Evolutionary conservation across 2,797 vertebrate species (phyloP).

Genomic region (Kryptopterus vitreolus): DNA sequence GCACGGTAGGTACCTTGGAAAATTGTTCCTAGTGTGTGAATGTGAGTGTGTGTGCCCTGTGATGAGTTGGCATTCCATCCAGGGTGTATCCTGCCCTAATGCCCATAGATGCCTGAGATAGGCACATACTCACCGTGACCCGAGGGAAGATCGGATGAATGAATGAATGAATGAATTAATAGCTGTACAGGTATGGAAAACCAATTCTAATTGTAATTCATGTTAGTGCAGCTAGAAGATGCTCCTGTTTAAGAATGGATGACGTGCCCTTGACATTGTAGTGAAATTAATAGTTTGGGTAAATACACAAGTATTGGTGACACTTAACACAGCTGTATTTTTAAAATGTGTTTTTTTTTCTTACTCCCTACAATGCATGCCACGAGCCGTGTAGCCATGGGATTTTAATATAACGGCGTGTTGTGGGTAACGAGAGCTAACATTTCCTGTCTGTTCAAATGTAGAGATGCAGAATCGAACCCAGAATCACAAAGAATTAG

Average conservation of each 20-base stretch:
- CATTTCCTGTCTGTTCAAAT: conserved; percentile 1
- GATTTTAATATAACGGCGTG: not conserved
- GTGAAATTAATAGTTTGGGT: not conserved
- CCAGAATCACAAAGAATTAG: conserved; percentile 39
- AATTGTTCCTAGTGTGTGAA: too few relatives aligned
- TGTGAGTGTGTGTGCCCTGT: too few relatives aligned
- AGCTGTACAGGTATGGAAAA: not conserved
- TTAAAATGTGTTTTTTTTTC: not conserved
- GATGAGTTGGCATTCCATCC: too few relatives aligned
- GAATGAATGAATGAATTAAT: not conserved
- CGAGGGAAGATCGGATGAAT: too few relatives aligned
- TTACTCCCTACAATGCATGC: not conserved
- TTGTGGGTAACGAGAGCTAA: conserved; percentile 15
- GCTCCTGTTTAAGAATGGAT: not conserved
- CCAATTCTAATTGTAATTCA: too few relatives aligned
- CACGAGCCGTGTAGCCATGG: not conserved
- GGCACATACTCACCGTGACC: too few relatives aligned
- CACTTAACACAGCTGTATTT: not conserved
- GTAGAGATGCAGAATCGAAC: conserved; percentile 19
- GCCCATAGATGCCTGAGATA: too few relatives aligned
- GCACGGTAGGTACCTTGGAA: too few relatives aligned
- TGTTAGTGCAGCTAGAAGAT: too few relatives aligned
- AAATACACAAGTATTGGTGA: not conserved
- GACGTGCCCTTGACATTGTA: not conserved
- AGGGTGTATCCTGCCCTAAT: too few relatives aligned